Base-by-base conservation (phyloP, 2,888 invertebrate species). In the Agrochola lychnidis region DNA sequence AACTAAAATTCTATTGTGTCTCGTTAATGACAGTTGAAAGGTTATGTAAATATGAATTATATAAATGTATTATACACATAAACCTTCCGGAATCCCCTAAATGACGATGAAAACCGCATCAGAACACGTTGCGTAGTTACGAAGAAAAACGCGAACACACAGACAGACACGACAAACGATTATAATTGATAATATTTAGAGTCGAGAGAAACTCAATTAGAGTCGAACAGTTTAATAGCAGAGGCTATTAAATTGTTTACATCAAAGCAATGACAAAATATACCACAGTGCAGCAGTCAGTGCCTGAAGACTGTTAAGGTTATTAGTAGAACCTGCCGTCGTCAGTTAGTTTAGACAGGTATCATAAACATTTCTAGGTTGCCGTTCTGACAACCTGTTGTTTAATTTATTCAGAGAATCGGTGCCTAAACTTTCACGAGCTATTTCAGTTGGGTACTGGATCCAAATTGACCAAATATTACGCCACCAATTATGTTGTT, bases 301-400 rank as follows among this genome's bases (percentile, higher is more conserved):
- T 19, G 45, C 36, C 53, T 2, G 25, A 12, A 42, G 40, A 59
- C n/a, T 0, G 51, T 22, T 78, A 9, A 42, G 22, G 36, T 42
- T 30, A 84, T 83, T 83, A 59, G 45, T 7, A 48, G 73, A 40
- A 81, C 67, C 76, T 78, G 76, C 63, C 56, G 61, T 36, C 62
- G 73, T 73, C 71, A 63, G 68, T 77, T 86, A 53, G 25, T 82
- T 88, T 76, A 74, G 79, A 82, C 79, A 84, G 79, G 63, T 67
- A 78, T 84, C 86, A 74, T 78, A 79, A 86, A 86, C 86, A 81
- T 74, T 71, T 70, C 59, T 68, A 76, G 79, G 61, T 88, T 66
- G 67, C 81, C 67, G 71, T 84, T 86, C 81, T 81, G 84, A 83
- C 78, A 83, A 83, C 81, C 77, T 81, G 77, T 88, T 86, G 88